Base-by-base conservation (phyloP, 2,888 invertebrate genomes). In the Andrena camellia region DNA sequence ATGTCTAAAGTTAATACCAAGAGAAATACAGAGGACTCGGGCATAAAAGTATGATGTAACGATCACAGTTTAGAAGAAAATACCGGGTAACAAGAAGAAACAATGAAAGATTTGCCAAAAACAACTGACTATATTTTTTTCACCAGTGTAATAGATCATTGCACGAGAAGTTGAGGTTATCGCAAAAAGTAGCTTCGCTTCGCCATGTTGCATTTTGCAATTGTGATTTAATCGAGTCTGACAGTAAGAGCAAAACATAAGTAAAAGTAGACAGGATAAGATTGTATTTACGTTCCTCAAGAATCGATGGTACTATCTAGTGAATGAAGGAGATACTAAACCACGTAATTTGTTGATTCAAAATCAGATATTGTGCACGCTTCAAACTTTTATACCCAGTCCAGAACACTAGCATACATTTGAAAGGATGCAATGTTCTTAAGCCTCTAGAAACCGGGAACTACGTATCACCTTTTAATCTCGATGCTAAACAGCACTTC, bases 171-270 rank as follows among this genome's bases (percentile, higher is more conserved):
- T 85, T 68, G 75, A 89, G 89, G 90, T 89, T 89, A 90, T 74
- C 57, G 31, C 73, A 72, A 74, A 79, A 78, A 80, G 80, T 69
- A 78, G 52, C 73, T 66, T 71, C 60, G 63, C 69, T 68, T 79
- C 88, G 89, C 90, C 88, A 90, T 88, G 76, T 89, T 89, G 87
- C 68, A 81, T 82, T 79, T 76, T 75, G 59, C 64, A 84, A 80
- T 71, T 86, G 73, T 63, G 64, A 62, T 69, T 70, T 62, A 60
- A 78, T 68, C 70, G 42, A 74, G 68, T 60, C 67, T 83, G 83
- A 78, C 83, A 84, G 69, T 71, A 52, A 82, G 57, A 6, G 66
- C 35, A 70, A 83, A 78, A 71, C 35, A 69, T 67, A 73, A 68
- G 60, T 70, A 72, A 68, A 50, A 67, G 63, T 52, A 73, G 29